phyloP scores from a whole-genome alignment of 2,888 invertebrate genomes.

The Acleris laterana region DNA sequence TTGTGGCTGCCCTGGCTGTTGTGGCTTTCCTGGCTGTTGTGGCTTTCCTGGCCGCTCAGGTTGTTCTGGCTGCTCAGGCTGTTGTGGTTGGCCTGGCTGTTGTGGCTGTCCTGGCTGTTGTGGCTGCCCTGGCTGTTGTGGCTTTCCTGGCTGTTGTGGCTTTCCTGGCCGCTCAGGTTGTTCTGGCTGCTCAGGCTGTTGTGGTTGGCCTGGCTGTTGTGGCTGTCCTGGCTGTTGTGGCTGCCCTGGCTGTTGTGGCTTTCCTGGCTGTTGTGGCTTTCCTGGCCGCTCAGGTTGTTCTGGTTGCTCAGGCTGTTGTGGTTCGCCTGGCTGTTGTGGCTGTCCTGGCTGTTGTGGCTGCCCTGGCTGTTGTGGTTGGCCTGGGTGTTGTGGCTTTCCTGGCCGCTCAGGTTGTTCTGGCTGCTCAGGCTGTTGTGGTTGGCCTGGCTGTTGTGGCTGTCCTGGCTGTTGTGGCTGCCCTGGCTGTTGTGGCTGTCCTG shows the following conservation, averaged over 20 bases:
- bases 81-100: too few species aligned
- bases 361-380: too few species aligned
- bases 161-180: background rate
- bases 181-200: background rate
- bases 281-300: background rate
- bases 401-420: too few species aligned
- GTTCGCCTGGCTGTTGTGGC: background rate
- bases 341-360: background rate
- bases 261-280: background rate
- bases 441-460: too few species aligned
- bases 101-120: constrained; percentile 1
- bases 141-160: background rate
- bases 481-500: too few species aligned
- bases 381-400: too few species aligned
- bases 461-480: too few species aligned
- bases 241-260: background rate
- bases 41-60: background rate
- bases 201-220: constrained; percentile 1
- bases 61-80: background rate
- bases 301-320: background rate
- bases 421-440: too few species aligned
- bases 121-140: constrained; percentile 5
- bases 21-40: constrained; percentile 7
- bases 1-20: background rate
- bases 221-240: background rate